Base-by-base conservation (phyloP, 2,888 invertebrate genomes). In the Scaptomyza caliginosa region DNA sequence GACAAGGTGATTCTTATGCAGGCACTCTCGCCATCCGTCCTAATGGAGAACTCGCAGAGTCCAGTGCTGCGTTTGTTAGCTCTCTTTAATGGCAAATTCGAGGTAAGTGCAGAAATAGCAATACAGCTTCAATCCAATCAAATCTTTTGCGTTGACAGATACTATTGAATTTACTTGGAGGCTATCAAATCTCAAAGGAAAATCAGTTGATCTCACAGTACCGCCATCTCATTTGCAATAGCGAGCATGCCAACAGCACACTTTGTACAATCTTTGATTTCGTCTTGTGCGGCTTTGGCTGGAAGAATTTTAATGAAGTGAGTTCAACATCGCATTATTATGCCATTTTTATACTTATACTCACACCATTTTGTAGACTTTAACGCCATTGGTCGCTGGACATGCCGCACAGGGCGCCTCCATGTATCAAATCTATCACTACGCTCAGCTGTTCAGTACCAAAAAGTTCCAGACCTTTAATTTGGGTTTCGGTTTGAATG, bases 381-480 rank as follows among this genome's bases (percentile, higher is more conserved):
- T 94, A 54, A 78, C 94, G 43, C 93, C 94, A 0, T 91, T 94
- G 0, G 92, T 95, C 54, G 84, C 10, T 92, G 92, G 0, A 93
- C 94, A 72, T 88, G 92, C 56, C 94, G 95, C 4, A 92, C 93
- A 26, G 93, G 93, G 69, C 0, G 67, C 92, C 0, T 92, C 93
- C 1, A 89, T 90, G 3, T 90, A 91, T 66, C 93, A 93, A 74
- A 65, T 93, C 1, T 74, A 92, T 11, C 94, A 94, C 82, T 94
- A 91, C 77, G 91, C 90, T 3, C 94, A 94, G 87, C 85, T 88
- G 8, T 54, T 90, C 1, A 74, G 62, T 3, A 76, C 81, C 3
- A 59, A 17, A 3, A n/a, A 48, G 1, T 90, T 90, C 81, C 88
- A 92, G 39, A 91, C 91, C 70, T 94, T 90, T 66, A 93, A 94